These are phyloP conservation scores for Burhinus bistriatus DNA, from an alignment of 2,113 vertebrate genomes.

Conservation along the genomic window DNA sequence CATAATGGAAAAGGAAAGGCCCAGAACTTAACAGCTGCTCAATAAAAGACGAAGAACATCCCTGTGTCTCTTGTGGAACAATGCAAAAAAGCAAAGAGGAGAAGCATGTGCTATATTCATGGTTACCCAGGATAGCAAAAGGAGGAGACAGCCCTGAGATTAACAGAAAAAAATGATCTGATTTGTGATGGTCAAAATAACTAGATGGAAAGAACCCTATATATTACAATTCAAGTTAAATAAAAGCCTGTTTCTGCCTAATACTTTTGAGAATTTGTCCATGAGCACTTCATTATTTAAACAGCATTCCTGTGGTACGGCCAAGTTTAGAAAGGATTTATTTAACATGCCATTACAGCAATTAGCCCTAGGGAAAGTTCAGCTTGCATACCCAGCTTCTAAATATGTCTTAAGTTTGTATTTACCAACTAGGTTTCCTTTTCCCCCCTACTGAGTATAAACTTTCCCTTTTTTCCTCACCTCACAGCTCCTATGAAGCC, in stretches of 20 bases:
- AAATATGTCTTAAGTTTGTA: constrained; percentile 34
- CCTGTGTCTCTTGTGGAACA: background rate
- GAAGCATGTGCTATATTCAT: background rate
- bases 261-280: constrained; percentile 14
- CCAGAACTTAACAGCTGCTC: background rate
- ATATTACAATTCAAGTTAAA: constrained; percentile 5
- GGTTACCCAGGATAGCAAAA: background rate
- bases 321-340: constrained; percentile 55
- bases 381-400: constrained; percentile 21
- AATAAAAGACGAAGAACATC: background rate
- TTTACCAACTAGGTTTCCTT: background rate
- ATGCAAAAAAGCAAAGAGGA: background rate
- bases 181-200: background rate
- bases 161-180: background rate
- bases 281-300: constrained; percentile 40
- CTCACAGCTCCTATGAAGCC: background rate
- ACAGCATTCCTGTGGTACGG: background rate
- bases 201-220: background rate
- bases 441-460: background rate
- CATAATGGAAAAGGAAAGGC: background rate
- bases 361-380: constrained; percentile 48
- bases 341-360: constrained; percentile 55
- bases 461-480: background rate
- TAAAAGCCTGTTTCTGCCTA: constrained; percentile 1
- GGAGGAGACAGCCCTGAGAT: background rate